Base-by-base conservation (phyloP, 2,113 vertebrate species). In the Onychostruthus taczanowskii region DNA sequence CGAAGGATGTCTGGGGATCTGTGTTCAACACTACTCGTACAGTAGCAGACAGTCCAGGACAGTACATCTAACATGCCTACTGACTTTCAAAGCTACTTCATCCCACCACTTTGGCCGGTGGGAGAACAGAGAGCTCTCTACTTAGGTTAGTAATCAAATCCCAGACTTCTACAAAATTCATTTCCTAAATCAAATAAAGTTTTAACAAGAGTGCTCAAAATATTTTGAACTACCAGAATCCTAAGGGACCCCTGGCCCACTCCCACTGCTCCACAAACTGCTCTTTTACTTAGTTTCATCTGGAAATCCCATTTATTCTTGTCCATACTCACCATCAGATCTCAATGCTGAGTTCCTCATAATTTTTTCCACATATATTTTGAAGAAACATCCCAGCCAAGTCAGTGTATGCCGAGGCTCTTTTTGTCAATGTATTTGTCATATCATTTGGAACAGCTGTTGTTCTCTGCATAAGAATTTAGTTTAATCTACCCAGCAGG, bases 1-100 rank as follows among this genome's bases (percentile, higher is more conserved):
- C 0, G 0, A 6, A 66, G 13, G 30, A 18, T 55, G 5, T 41
- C 33, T 16, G 55, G 13, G n/a, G 13, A 47, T 78, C 22, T 23
- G 23, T 59, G 30, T 50, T 83, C 49, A 37, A 6, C 31, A 43
- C 56, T 17, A 13, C 9, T 33, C 0, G 0, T 9, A 30, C 35
- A 68, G 39, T 15, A 89, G 59, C 64, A 89, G 9, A 59, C 37
- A 77, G n/a, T 52, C 31, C 55, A 84, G 31, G 27, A 47, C 21
- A 69, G 21, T 22, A 35, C 0, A 0, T 30, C 17, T n/a, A 46
- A 46, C 22, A 37, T 5, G 2, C 6, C 31, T 70, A 7, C 9
- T 53, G 77, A 37, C 22, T 84, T 80, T 27, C 50, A 81, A 70
- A 74, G 77, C 11, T 66, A 6, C 17, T 52, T 77, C 41, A 69